Base-by-base conservation (phyloP, 1,140 invertebrate species). In the Orius insidiosus region DNA sequence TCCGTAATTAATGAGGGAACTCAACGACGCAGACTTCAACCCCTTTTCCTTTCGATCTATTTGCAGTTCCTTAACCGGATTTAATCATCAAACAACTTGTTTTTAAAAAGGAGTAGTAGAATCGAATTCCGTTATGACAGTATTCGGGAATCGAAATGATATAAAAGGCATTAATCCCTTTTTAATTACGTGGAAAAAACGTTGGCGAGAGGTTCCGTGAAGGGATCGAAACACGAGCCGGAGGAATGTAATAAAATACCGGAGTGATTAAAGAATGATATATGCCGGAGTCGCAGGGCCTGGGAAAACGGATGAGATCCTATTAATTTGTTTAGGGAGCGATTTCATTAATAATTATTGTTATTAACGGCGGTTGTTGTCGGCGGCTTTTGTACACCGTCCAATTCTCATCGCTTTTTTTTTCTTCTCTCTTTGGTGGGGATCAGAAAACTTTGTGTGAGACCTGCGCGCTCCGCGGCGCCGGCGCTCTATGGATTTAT, bases 331-430 rank as follows among this genome's bases (percentile, higher is more conserved):
- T 43, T 31, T 43, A 43, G 24, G 41, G 24, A 43, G 41, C 41
- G 41, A 43, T 43, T 43, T 43, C 41, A 43, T 43, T 43, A 31
- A 43, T 43, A 43, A 43, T 43, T 43, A 43, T 43, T 43, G 41
- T 43, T 43, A 43, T 43, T 43, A 43, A 8, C 41, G 9, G 41
- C 16, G 24, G 41, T 30, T 18, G 41, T 18, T 43, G 18, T 43
- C 31, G 11, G 38, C 16, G 38, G 38, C 16, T 43, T 18, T 18
- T 43, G 41, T 32, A 30, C 24, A 30, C 11, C 11, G 38, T 16
- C 10, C 16, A 10, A 24, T 24, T 24, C 24, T 24, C 24, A 24
- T 24, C 24, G 24, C 24, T 24, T 24, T 24, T 24, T 24, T 24
- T 24, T 24, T 24, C 24, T 24, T 24, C 24, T 24, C 24, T 24